Evolutionary conservation across 2,113 vertebrate species (phyloP).

Genomic region (Tamias sibiricus): DNA sequence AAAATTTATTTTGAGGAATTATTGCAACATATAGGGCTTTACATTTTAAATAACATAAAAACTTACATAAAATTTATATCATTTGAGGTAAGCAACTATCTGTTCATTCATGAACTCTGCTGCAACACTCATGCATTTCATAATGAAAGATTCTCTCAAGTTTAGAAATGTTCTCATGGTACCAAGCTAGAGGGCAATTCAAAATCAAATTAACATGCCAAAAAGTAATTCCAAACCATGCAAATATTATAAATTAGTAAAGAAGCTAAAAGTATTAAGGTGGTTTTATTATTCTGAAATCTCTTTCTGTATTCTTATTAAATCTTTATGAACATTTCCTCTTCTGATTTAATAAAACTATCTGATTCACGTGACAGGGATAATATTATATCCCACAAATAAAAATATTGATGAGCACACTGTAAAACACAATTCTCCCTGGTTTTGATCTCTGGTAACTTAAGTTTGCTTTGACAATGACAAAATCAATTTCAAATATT

Average conservation of each 20-base stretch:
- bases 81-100: background rate
- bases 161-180: conserved; percentile 22
- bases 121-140: background rate
- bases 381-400: conserved; percentile 25
- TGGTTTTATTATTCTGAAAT: conserved; percentile 62
- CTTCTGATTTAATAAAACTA: conserved; percentile 60
- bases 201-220: conserved; percentile 62
- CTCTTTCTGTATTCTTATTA: conserved; percentile 62
- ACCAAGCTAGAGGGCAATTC: conserved; percentile 5
- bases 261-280: conserved; percentile 54
- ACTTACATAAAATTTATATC: background rate
- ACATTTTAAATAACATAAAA: background rate
- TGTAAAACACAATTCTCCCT: background rate
- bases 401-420: background rate
- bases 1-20: background rate
- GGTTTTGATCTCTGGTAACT: background rate
- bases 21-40: background rate
- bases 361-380: conserved; percentile 41
- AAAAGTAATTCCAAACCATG: conserved; percentile 9
- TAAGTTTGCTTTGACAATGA: conserved; percentile 5
- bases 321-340: conserved; percentile 61
- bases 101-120: background rate
- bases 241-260: conserved; percentile 57
- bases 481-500: conserved; percentile 31
- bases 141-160: conserved; percentile 38